These are phyloP conservation scores for Paraescarpia echinospica DNA, from an alignment of 1,140 invertebrate species.

Conservation along the genomic window DNA sequence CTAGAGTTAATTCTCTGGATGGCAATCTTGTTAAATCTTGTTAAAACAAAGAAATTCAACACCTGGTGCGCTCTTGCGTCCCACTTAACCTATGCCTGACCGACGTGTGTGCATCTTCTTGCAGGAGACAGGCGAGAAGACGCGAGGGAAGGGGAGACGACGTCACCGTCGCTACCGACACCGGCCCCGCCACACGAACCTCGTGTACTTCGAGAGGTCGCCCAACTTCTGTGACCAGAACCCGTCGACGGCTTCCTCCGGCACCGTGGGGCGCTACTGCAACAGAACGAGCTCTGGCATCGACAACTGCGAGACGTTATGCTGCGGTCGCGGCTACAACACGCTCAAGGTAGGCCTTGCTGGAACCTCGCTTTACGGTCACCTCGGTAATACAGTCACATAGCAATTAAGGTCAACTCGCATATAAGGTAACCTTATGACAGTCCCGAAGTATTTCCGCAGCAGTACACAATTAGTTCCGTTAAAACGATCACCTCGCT, in stretches of 20 bases:
- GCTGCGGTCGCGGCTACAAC: constrained; percentile 82
- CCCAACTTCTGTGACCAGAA: constrained; percentile 54
- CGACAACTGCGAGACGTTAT: constrained; percentile 54
- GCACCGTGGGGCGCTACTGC: constrained; percentile 56
- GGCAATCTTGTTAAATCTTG: no score
- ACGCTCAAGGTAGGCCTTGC: constrained; percentile 37
- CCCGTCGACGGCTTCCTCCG: constrained; percentile 53
- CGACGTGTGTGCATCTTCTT: not conserved
- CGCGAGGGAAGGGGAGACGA: constrained; percentile 15
- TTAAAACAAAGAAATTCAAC: no score
- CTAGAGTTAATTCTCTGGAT: no score
- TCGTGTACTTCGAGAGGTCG: constrained; percentile 53
- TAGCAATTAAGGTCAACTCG: constrained; percentile 90
- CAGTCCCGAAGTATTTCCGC: no score
- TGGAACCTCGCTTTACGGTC: constrained; percentile 93
- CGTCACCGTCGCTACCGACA: not conserved
- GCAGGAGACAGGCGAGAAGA: not conserved
- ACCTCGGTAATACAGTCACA: constrained; percentile 92
- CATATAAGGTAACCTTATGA: no score
- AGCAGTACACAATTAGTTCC: no score
- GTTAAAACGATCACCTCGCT: no score
- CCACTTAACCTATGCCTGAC: no score
- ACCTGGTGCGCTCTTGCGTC: not conserved
- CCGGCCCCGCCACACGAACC: constrained; percentile 14
- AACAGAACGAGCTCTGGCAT: constrained; percentile 42